Base-by-base conservation (phyloP, 1,140 invertebrate genomes). In the Procambarus clarkii region DNA sequence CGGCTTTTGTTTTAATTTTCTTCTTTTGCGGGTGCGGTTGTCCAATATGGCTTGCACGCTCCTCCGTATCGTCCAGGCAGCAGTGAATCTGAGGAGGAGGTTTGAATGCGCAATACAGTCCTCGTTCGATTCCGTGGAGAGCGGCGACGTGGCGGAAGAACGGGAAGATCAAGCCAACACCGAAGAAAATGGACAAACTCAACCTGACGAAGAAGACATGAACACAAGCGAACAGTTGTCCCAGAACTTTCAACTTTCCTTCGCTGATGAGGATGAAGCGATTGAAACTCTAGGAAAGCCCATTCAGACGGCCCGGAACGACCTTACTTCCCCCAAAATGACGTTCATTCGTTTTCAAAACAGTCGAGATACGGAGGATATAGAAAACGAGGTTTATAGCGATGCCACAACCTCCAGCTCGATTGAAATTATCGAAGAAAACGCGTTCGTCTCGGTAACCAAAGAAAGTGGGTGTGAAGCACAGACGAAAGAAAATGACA, bases 101-200 rank as follows among this genome's bases (percentile, higher is more conserved):
- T 92, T 92, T 60, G 91, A 92, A 64, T 92, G 91, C 46, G 91
- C 91, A 3, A 88, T 92, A 18, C 91, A 92, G 58, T 92, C 91
- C 18, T 92, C 91, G 60, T 92, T 92, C 85, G 91, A 92, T 13
- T 92, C 91, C 64, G 85, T 92, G 58, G 91, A 92, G 24, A 87
- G 91, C 54, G 91, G 85, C 79, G 89, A 79, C n/a, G 81, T 64
- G 8, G 54, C 24, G 11, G 91, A 92, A 11, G 81, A 84, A 5
- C 80, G 80, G 24, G 80, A 82, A 7, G 77, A 84, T 15, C 81
- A 78, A 2, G 87, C 64, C 13, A 34, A 44, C 85, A 60, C 74
- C 3, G 69, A 74, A 83, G 44, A 89, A 89, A 60, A 74, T 44
- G 48, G 45, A 18, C 82, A 45, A 11, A 13, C 86, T 48, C 86